phyloP scores from a whole-genome alignment of 2,113 vertebrate genomes.

The Synodontis membranacea region DNA sequence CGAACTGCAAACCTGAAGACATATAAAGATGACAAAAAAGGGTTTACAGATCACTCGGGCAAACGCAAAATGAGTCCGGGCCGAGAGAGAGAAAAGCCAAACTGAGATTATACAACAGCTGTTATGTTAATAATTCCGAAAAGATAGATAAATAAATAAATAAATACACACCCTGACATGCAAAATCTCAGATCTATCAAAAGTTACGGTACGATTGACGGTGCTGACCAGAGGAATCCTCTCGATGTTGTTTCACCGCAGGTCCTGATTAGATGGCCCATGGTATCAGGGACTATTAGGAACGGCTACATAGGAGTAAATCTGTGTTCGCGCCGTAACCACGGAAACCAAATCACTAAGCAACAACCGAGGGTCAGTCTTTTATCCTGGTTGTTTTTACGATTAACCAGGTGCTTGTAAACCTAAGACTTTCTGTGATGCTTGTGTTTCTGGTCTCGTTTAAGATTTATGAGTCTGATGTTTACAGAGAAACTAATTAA shows the following conservation, averaged over 20 bases:
- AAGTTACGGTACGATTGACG: neutral
- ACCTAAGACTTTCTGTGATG: neutral
- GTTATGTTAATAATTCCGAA: neutral
- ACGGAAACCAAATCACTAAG: neutral
- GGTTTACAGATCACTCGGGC: neutral
- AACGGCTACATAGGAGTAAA: neutral
- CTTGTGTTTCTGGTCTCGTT: neutral
- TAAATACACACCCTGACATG: neutral
- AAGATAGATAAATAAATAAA: no score
- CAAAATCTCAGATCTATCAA: no score
- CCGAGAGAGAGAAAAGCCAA: neutral
- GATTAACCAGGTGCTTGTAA: neutral
- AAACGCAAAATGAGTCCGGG: neutral
- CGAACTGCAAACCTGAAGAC: neutral
- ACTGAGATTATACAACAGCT: neutral
- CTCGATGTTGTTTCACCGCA: neutral
- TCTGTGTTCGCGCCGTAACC: neutral
- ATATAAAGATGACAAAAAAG: neutral
- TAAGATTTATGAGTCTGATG: neutral
- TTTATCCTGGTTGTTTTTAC: neutral
- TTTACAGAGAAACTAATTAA: neutral
- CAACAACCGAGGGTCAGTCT: neutral
- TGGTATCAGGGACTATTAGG: neutral
- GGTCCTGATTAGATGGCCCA: neutral
- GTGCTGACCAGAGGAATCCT: neutral